Percentiles rank a stretch among this genome's conserved stretches.
These are phyloP conservation scores for Penaeus monodon DNA, from an alignment of 2,888 invertebrate species.

Conservation along the genomic window DNA sequence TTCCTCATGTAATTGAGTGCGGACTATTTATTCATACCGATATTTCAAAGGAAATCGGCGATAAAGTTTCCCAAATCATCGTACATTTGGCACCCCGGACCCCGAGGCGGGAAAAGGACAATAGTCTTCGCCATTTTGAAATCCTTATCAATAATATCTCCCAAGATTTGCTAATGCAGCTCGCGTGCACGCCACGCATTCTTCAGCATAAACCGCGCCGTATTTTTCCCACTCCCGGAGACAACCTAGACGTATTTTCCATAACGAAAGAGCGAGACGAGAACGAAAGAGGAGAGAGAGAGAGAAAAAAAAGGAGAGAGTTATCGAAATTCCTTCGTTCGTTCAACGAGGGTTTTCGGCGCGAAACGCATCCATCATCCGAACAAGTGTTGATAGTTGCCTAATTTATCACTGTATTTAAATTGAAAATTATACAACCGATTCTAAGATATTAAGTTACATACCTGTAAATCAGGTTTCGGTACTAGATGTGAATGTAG, in stretches of 20 bases:
- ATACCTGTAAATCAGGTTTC: too few species aligned
- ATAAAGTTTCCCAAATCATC: slow-evolving; percentile 6
- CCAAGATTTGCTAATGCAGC: slow-evolving; percentile 36
- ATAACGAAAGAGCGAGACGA: too few species aligned
- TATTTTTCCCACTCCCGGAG: too few species aligned
- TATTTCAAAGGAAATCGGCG: background rate
- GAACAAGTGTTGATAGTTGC: slow-evolving; percentile 27
- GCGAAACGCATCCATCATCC: slow-evolving; percentile 32
- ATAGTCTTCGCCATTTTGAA: slow-evolving; percentile 32
- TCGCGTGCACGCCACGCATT: background rate
- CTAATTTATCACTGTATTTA: slow-evolving; percentile 50
- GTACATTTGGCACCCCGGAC: slow-evolving; percentile 10
- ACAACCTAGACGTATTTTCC: too few species aligned
- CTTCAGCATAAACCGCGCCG: slow-evolving; percentile 8
- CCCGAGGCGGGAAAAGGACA: slow-evolving; percentile 19
- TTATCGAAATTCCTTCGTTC: background rate
- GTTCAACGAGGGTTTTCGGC: background rate
- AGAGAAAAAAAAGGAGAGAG: background rate
- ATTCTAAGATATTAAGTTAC: slow-evolving; percentile 27
- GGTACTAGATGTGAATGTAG: too few species aligned
- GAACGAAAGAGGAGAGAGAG: too few species aligned
- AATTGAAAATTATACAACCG: slow-evolving; percentile 41
- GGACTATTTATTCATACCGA: background rate
- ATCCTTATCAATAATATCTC: slow-evolving; percentile 22
- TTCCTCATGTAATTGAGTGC: background rate